Evolutionary conservation across 2,113 vertebrate genomes (phyloP).

Genomic region (Odocoileus hemionus): DNA sequence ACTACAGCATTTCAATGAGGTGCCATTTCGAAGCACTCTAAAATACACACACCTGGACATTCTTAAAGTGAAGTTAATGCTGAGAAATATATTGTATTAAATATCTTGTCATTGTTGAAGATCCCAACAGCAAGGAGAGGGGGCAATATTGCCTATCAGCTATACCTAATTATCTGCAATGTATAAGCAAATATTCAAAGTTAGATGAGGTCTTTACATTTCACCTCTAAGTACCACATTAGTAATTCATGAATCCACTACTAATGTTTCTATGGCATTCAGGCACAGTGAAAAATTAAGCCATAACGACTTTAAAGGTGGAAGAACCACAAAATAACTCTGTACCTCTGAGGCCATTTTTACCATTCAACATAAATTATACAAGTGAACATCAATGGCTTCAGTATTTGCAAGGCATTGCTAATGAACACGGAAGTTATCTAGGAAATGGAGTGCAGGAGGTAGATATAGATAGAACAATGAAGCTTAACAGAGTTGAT

Average conservation of each 20-base stretch:
- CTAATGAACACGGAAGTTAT: constrained; percentile 46
- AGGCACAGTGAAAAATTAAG: constrained; percentile 73
- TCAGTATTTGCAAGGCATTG: constrained; percentile 42
- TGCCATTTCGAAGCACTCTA: neutral
- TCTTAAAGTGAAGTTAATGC: constrained; percentile 57
- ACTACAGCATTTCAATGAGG: constrained; percentile 18
- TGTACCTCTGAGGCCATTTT: constrained; percentile 71
- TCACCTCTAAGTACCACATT: constrained; percentile 75
- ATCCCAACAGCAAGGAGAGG: neutral
- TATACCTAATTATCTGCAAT: constrained; percentile 74
- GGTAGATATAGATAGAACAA: neutral
- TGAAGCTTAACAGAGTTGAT: constrained; percentile 4
- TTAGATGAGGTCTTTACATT: constrained; percentile 79
- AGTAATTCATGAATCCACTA: constrained; percentile 75
- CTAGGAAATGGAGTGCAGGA: constrained; percentile 51
- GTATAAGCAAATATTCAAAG: constrained; percentile 75
- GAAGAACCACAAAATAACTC: constrained; percentile 66
- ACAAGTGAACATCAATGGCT: constrained; percentile 48
- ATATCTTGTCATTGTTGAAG: constrained; percentile 32
- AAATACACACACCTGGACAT: neutral
- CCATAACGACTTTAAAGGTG: constrained; percentile 73
- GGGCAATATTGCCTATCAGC: neutral
- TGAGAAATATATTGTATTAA: constrained; percentile 48
- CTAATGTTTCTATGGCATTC: constrained; percentile 47
- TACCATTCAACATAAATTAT: constrained; percentile 66